Percentiles rank a stretch among this genome's conserved stretches.
Evolutionary conservation across 2,113 vertebrate species (phyloP).

Genomic region (Bambusicola thoracicus): DNA sequence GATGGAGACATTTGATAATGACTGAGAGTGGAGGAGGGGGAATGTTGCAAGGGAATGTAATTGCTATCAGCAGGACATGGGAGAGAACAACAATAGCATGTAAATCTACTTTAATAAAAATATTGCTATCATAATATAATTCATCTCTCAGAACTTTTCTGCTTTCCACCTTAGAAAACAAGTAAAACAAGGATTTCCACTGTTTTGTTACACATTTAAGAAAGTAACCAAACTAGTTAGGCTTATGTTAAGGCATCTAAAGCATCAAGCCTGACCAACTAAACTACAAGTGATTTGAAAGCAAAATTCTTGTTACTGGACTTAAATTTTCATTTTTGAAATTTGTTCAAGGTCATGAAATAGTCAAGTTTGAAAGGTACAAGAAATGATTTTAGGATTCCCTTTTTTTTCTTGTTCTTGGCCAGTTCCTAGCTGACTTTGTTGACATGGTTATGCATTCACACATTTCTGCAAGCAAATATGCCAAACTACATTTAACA

Average conservation of each 20-base stretch:
- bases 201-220: conserved; percentile 59
- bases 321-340: not conserved
- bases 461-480: not conserved
- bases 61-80: not conserved
- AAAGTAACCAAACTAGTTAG: conserved; percentile 54
- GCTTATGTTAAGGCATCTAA: conserved; percentile 59
- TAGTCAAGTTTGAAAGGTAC: not conserved
- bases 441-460: not conserved
- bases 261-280: conserved; percentile 54
- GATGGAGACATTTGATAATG: conserved; percentile 69
- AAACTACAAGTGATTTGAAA: conserved; percentile 41
- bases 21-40: conserved; percentile 28
- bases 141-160: conserved; percentile 40
- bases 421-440: not conserved
- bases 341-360: not conserved
- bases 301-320: conserved; percentile 32
- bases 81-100: not conserved
- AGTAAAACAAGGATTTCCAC: conserved; percentile 48
- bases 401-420: not conserved
- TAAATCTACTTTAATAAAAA: conserved; percentile 44
- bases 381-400: not conserved
- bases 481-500: not conserved
- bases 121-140: conserved; percentile 23
- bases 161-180: conserved; percentile 57
- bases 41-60: not conserved